Conservation (phyloP, 2,113 vertebrate species). For the Mus pahari region DNA sequence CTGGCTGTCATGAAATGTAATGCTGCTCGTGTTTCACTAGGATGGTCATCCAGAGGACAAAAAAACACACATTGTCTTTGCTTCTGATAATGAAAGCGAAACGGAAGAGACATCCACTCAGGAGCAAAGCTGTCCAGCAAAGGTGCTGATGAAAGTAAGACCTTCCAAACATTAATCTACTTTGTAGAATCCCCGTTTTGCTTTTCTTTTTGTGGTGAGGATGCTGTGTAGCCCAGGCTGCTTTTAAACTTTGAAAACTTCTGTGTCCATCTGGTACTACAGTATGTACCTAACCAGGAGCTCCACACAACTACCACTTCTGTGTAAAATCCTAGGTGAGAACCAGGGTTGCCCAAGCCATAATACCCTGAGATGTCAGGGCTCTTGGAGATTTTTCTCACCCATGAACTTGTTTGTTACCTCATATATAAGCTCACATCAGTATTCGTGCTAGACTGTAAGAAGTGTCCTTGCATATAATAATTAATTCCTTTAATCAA, state of each 20-base stretch:
- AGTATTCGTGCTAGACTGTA: background rate
- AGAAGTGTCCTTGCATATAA: background rate
- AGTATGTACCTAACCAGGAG: background rate
- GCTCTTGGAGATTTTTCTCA: background rate
- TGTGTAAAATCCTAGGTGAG: background rate
- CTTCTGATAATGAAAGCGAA: slow-evolving; percentile 89
- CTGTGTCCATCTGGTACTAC: no score
- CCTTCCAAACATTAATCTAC: background rate
- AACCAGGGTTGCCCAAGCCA: background rate
- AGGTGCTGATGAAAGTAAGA: slow-evolving; percentile 76
- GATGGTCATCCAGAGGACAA: slow-evolving; percentile 85
- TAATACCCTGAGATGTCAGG: background rate
- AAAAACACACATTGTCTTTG: slow-evolving; percentile 92
- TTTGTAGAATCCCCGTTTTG: background rate
- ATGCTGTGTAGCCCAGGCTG: background rate
- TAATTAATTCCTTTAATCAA: background rate
- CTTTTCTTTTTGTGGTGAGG: background rate
- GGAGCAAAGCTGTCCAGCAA: slow-evolving; percentile 62
- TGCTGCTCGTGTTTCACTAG: slow-evolving; percentile 81
- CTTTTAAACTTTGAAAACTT: background rate
- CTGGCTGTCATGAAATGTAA: background rate
- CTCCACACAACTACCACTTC: background rate
- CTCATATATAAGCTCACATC: background rate
- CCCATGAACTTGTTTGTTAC: background rate
- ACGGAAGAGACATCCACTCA: slow-evolving; percentile 60